Conservation (phyloP, 1,140 invertebrate species). For the Akabosia matsudoensis region DNA sequence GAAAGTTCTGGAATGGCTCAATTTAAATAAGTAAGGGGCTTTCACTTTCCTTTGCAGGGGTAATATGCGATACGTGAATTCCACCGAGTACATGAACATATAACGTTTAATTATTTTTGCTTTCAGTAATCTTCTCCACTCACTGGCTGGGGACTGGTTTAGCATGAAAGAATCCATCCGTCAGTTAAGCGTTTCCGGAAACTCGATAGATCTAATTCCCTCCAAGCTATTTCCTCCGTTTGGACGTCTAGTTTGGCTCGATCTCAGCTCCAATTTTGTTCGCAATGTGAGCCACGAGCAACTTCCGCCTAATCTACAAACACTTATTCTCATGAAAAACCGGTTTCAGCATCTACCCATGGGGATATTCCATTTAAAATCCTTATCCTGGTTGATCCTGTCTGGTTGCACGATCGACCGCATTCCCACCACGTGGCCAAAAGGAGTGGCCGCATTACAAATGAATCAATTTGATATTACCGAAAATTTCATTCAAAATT, state of each 20-base stretch:
- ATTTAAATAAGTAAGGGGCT: slow-evolving; percentile 66
- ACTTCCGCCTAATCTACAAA: slow-evolving; percentile 46
- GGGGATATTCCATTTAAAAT: slow-evolving; percentile 39
- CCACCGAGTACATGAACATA: background rate
- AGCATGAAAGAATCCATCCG: slow-evolving; percentile 37
- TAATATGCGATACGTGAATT: background rate
- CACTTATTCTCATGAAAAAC: slow-evolving; percentile 45
- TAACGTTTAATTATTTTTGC: slow-evolving; percentile 15
- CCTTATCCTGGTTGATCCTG: slow-evolving; percentile 44
- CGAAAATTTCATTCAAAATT: slow-evolving; percentile 44
- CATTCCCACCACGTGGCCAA: slow-evolving; percentile 36
- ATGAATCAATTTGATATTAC: slow-evolving; percentile 46
- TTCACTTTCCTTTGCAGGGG: background rate
- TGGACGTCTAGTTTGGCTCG: slow-evolving; percentile 44
- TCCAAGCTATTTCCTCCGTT: slow-evolving; percentile 40
- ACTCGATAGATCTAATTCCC: slow-evolving; percentile 45
- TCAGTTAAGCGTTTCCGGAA: slow-evolving; percentile 38
- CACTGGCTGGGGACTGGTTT: slow-evolving; percentile 45
- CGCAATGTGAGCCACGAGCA: slow-evolving; percentile 39
- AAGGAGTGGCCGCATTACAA: slow-evolving; percentile 31
- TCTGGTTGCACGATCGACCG: slow-evolving; percentile 40
- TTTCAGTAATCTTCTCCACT: slow-evolving; percentile 45
- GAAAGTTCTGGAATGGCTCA: slow-evolving; percentile 67
- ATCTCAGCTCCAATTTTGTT: slow-evolving; percentile 46
- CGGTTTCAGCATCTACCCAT: slow-evolving; percentile 37